Base-by-base conservation (phyloP, 2,797 vertebrate genomes). In the Pempheris klunzingeri region DNA sequence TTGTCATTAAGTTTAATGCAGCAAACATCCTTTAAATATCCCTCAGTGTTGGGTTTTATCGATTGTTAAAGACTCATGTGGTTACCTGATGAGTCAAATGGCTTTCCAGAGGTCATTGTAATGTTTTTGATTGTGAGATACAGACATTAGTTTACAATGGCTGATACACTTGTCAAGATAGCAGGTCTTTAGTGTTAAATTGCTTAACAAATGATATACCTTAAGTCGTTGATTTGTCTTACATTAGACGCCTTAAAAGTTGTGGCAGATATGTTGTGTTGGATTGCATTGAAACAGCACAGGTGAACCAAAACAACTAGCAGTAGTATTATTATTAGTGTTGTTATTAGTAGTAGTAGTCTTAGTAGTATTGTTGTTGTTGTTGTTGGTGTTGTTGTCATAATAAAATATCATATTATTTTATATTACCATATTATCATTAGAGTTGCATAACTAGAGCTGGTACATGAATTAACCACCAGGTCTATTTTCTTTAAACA, bases 381-480 rank as follows among this genome's bases (percentile, higher is more conserved):
- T n/a, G n/a, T n/a, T n/a, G n/a, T n/a, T n/a, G n/a, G n/a, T n/a
- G n/a, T n/a, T n/a, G n/a, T n/a, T n/a, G n/a, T n/a, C n/a, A n/a
- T n/a, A n/a, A n/a, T n/a, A n/a, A n/a, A n/a, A n/a, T n/a, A n/a
- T n/a, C 24, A n/a, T 61, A 10, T 41, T 3, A 26, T 39, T 26
- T 17, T 5, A 9, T 32, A 12, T 46, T 22, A 17, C n/a, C n/a
- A n/a, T n/a, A n/a, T n/a, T n/a, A n/a, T n/a, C n/a, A n/a, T n/a
- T n/a, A n/a, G n/a, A n/a, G n/a, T n/a, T n/a, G n/a, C n/a, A n/a
- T n/a, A n/a, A n/a, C n/a, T n/a, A n/a, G n/a, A n/a, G 26, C 32
- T 38, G n/a, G 5, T 41, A 1, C 17, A 3, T 20, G 0, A 30
- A 46, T 26, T 0, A 14, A 34, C 1, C 7, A 12, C 8, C 8